These are phyloP conservation scores for Pteruthius melanotis DNA, from an alignment of 2,113 vertebrate species.

Conservation along the genomic window DNA sequence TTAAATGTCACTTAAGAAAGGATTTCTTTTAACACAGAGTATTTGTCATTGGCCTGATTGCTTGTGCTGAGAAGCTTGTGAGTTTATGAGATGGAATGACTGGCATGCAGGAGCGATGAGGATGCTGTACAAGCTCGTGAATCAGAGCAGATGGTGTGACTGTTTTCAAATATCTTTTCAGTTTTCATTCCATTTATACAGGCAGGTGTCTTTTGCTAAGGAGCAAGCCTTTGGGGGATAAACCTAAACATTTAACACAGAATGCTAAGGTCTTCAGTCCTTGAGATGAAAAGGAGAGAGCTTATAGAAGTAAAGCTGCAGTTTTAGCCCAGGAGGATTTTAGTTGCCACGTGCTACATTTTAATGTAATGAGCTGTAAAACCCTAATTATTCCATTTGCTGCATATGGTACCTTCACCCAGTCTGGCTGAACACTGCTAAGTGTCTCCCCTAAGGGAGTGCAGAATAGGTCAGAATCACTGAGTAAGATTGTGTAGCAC, in stretches of 20 bases:
- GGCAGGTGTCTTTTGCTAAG: constrained; percentile 17
- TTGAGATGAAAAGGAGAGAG: constrained; percentile 3
- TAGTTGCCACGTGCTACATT: background rate
- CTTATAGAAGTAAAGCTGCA: constrained; percentile 13
- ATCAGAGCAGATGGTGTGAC: constrained; percentile 55
- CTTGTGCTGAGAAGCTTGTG: background rate
- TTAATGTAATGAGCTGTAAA: background rate
- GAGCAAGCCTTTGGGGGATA: background rate
- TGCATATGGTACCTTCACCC: background rate
- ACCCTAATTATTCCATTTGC: background rate
- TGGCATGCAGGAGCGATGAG: background rate
- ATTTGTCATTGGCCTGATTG: constrained; percentile 22
- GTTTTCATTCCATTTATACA: background rate
- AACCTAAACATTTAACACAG: background rate
- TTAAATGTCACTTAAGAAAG: constrained; percentile 10
- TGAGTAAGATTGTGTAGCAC: background rate
- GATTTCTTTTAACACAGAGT: background rate
- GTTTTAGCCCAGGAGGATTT: constrained; percentile 24
- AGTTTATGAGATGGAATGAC: constrained; percentile 25
- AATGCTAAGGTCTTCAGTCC: background rate
- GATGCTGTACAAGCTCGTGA: constrained; percentile 17
- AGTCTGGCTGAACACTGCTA: background rate
- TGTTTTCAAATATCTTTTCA: constrained; percentile 14
- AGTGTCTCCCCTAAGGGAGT: background rate
- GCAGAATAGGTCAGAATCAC: background rate